Evolutionary conservation across 2,113 vertebrate genomes (phyloP), one percentile per base, ranked within the genome.

Genomic region (Mugil cephalus): DNA sequence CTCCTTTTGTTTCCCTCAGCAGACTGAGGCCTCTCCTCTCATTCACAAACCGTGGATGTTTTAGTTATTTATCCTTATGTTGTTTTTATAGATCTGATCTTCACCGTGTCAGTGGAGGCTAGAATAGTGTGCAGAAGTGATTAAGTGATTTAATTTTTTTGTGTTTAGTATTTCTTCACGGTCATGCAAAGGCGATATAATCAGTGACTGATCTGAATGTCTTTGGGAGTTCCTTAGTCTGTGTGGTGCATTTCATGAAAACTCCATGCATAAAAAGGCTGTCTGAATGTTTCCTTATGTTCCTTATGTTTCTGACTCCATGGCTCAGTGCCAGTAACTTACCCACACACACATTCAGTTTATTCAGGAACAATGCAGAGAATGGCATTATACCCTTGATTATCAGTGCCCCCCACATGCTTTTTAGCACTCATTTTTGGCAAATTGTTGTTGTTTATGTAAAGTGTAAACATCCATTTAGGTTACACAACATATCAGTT

Each of bases 241-340:
- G 24, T 30, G 24, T 30, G 24, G 24, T 30, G 24, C 24, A 30
- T 30, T 30, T 2, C 24, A 30, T 30, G 24, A 30, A 30, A 3
- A 30, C 24, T 30, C 24, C 24, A 30, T 30, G 5, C 24, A 30
- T 30, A 30, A 21, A 45, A 38, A 55, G 73, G 42, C 24, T 45
- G 43, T 69, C 67, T 77, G 77, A 87, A 69, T 19, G 56, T 79
- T 88, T 88, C 71, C 74, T 67, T 50, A 73, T 80, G 74, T 56
- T 38, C 18, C 19, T 74, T n/a, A n/a, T n/a, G n/a, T 40, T 62
- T 45, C 15, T 45, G 24, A 30, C 24, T 30, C 24, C 24, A 30
- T 30, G 24, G 24, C 24, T 30, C 24, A 30, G 24, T 30, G 24
- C 24, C 24, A 30, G 24, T 30, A 30, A 5, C 24, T 30, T 30